Percentiles rank a stretch among this genome's conserved stretches.
These are phyloP conservation scores for Linepithema humile DNA, from an alignment of 1,140 invertebrate genomes.

Conservation along the genomic window DNA sequence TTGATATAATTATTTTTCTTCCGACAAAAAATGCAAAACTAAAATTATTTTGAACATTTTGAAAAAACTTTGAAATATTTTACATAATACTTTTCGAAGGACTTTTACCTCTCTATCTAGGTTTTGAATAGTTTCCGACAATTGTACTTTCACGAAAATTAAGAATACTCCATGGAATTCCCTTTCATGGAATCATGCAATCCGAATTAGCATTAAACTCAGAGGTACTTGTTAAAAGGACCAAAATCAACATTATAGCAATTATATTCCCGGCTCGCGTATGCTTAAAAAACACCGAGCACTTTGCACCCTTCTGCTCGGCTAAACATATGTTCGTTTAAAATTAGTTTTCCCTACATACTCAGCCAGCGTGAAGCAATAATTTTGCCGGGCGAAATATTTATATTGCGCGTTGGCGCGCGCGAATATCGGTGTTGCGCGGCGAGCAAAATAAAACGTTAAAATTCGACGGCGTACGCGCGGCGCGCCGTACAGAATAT, in stretches of 20 bases:
- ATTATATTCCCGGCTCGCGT: not conserved
- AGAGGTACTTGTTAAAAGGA: not conserved
- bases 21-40: not conserved
- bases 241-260: slow-evolving; percentile 15
- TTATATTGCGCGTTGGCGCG: slow-evolving; percentile 15
- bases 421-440: slow-evolving; percentile 21
- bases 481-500: not conserved
- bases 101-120: not conserved
- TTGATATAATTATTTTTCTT: not conserved
- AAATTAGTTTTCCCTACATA: slow-evolving; percentile 31
- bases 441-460: slow-evolving; percentile 22
- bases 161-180: not conserved
- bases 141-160: not conserved
- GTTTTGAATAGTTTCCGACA: not conserved
- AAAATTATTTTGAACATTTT: slow-evolving; percentile 3
- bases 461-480: not conserved
- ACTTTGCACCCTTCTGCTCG: not conserved
- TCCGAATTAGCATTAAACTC: not conserved
- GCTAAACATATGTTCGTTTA: not conserved
- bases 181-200: not conserved
- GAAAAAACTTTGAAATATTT: not conserved
- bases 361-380: not conserved
- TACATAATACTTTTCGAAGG: not conserved
- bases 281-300: not conserved
- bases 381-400: slow-evolving; percentile 13